A percentile compares a stretch with the other conserved stretches of the same genome.
phyloP scores from a whole-genome alignment of 2,888 invertebrate species.

The Odontocerum albicorne region DNA sequence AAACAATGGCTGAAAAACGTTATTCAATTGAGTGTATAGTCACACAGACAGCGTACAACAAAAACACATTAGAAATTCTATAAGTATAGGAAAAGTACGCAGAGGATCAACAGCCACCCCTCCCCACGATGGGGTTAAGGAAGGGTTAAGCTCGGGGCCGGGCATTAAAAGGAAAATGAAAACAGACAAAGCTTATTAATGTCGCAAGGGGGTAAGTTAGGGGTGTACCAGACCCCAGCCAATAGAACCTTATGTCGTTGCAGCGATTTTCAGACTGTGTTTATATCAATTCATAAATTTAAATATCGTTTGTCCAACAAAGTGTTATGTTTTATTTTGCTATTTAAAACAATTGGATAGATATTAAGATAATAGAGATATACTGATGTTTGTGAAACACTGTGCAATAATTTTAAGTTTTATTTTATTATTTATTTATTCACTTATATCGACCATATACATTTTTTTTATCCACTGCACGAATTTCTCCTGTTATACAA shows the following conservation, averaged over 20 bases:
- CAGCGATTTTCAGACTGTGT: slow-evolving; percentile 21
- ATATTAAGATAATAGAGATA: too few species aligned
- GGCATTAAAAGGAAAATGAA: slow-evolving; percentile 35
- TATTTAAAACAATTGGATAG: too few species aligned
- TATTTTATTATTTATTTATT: too few species aligned
- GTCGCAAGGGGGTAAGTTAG: slow-evolving; percentile 13
- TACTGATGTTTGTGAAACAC: too few species aligned
- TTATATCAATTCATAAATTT: too few species aligned
- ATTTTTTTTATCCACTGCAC: too few species aligned
- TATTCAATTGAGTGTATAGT: slow-evolving; percentile 11
- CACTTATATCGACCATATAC: too few species aligned
- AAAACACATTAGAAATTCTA: slow-evolving; percentile 17
- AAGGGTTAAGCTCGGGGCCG: slow-evolving; percentile 11
- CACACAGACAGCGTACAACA: neutral
- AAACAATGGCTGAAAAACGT: neutral
- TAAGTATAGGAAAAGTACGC: slow-evolving; percentile 17
- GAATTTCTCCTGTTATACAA: too few species aligned
- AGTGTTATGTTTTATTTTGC: too few species aligned
- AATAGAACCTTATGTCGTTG: slow-evolving; percentile 6
- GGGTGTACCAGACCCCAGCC: slow-evolving; percentile 1
- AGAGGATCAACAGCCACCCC: slow-evolving; percentile 11
- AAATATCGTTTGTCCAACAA: too few species aligned
- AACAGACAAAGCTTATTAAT: slow-evolving; percentile 36
- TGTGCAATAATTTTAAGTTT: too few species aligned
- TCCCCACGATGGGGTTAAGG: slow-evolving; percentile 13